phyloP scores from a whole-genome alignment of 64 coral and sea anemone species.

The Pachyseris speciosa region DNA sequence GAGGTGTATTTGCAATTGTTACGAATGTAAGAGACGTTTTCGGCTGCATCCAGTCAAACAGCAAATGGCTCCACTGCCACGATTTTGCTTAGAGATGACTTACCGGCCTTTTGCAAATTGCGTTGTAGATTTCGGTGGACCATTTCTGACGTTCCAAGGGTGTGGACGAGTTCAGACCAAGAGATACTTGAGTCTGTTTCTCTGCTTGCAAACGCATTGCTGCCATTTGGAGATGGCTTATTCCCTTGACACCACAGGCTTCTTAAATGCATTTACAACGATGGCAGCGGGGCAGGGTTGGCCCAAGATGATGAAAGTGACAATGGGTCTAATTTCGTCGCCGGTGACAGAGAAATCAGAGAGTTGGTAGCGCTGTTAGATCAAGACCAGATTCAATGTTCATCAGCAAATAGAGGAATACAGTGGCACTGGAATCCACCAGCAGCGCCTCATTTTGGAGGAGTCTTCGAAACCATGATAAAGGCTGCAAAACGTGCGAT shows the following conservation, averaged over 20 bases:
- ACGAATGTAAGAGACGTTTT: slow-evolving; percentile 10
- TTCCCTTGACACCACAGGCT: slow-evolving; percentile 54
- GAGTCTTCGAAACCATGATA: slow-evolving; percentile 41
- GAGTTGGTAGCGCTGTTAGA: neutral
- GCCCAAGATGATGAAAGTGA: slow-evolving; percentile 7
- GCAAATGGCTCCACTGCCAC: slow-evolving; percentile 36
- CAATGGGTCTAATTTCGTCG: slow-evolving; percentile 29
- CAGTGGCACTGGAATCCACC: slow-evolving; percentile 41
- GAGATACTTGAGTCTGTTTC: slow-evolving; percentile 61
- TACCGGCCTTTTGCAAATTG: slow-evolving; percentile 43
- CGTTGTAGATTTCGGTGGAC: slow-evolving; percentile 48
- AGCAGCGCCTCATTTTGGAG: slow-evolving; percentile 14
- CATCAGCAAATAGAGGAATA: slow-evolving; percentile 7
- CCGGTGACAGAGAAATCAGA: slow-evolving; percentile 8
- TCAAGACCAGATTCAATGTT: neutral
- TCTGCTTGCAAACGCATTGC: slow-evolving; percentile 60
- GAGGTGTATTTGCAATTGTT: neutral
- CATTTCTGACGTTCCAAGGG: slow-evolving; percentile 24
- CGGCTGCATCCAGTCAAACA: neutral
- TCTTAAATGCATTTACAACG: neutral
- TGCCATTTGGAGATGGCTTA: slow-evolving; percentile 71
- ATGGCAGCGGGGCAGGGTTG: neutral
- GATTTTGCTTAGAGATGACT: neutral
- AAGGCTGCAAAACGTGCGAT: slow-evolving; percentile 50
- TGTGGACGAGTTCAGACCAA: neutral